Base-by-base conservation (phyloP, 2,888 invertebrate genomes). In the Melanostoma scalare region DNA sequence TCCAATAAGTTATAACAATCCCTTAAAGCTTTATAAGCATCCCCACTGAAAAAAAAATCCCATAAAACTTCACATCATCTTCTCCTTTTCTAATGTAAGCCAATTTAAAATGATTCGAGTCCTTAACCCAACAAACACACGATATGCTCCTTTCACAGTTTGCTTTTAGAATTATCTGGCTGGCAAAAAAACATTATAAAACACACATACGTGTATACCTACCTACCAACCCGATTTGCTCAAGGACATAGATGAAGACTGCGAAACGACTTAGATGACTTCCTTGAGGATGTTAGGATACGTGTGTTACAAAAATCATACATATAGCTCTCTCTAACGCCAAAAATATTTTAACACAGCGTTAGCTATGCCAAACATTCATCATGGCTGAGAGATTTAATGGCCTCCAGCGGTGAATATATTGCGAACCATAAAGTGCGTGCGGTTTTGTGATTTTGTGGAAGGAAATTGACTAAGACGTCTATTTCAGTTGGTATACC, bases 331-430 rank as follows among this genome's bases (percentile, higher is more conserved):
- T 6, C 9, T 56, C 38, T 36, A 61, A 65, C 71, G 55, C 67
- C 42, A 78, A 78, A 65, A 71, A 61, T 74, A 84, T 69, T 74
- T 84, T 84, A 84, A 69, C 52, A 53, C 10, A 69, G 68, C 84
- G 84, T 84, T 67, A 79, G 74, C 74, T 79, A 84, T 75, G 84
- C 79, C 73, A 80, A 80, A 58, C 87, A 87, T 87, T 85, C 85
- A 87, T 87, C 86, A 86, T 86, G 87, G 86, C 85, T 82, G 76
- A 85, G 72, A 86, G 87, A 87, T 87, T 87, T 87, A 87, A 87
- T 87, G 86, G 87, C 86, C 85, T 81, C 81, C 79, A 85, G 84
- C 67, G 85, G 85, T 86, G 85, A 85, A 86, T 80, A 77, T 85
- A 86, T 86, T 86, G 86, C 81, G 78, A 79, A 86, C 85, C 86